Base-by-base conservation (phyloP, 2,113 vertebrate species). In the Tonatia bakeri region DNA sequence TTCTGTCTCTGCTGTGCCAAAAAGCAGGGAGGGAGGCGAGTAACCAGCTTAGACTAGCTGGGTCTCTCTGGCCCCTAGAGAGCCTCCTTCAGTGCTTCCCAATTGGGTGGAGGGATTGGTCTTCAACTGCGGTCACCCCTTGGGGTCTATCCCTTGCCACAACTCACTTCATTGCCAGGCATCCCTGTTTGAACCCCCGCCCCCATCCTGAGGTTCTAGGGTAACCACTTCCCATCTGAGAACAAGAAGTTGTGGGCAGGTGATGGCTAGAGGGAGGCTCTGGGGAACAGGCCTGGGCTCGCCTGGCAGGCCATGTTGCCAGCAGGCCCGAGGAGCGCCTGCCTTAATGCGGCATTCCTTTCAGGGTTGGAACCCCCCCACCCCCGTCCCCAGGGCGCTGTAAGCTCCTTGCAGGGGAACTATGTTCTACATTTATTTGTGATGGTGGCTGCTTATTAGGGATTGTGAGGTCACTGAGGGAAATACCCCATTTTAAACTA, bases 1-100 rank as follows among this genome's bases (percentile, higher is more conserved):
- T 72, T 83, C 61, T 45, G 47, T 72, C 65, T 87, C 82, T 33
- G 33, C 79, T 70, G 82, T 96, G 96, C 94, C 77, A 65, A 90
- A 95, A 83, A 90, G 20, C 77, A 22, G 65, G 90, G 90, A 50
- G 61, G 61, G 65, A 8, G 14, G 38, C 43, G 36, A 64, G 11
- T 17, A 80, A 47, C 43, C 77, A 75, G 47, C 54, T 47, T 40
- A 17, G 28, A 77, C 28, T 7, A 28, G 26, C 61, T 16, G 3
- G 0, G 10, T 33, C 26, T 85, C 50, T 72, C 33, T 17, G 5
- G 10, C 26, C 61, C 73, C 40, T 22, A 8, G 31, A 73, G 54
- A 64, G 24, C 16, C 50, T 16, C 0, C 1, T 22, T 65, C 5
- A 13, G 7, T 22, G 54, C 65, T 77, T 38, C 26, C 87, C 20